Evolutionary conservation across 2,113 vertebrate genomes (phyloP).

Genomic region (Anguilla japonica): DNA sequence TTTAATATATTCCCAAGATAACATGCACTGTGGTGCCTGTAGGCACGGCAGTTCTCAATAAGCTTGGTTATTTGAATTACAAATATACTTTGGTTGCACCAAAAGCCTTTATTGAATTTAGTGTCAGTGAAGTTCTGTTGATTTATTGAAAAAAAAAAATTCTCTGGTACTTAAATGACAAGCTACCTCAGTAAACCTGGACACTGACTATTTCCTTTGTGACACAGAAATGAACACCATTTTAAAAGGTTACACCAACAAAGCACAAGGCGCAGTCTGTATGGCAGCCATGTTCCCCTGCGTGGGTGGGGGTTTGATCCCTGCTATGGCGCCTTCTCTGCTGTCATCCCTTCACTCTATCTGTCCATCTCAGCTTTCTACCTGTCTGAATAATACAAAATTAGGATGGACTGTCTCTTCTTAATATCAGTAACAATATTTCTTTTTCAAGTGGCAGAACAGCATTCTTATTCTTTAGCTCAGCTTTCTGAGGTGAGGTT

Average conservation of each 20-base stretch:
- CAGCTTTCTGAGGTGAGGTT: slow-evolving; percentile 23
- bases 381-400: too few relatives aligned
- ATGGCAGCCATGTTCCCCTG: too few relatives aligned
- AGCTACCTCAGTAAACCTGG: background rate
- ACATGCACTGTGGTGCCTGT: background rate
- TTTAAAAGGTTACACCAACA: background rate
- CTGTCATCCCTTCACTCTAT: background rate
- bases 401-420: too few relatives aligned
- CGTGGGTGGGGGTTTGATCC: too few relatives aligned
- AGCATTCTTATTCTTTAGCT: background rate
- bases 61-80: slow-evolving; percentile 6
- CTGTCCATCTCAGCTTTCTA: too few relatives aligned
- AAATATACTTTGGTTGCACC: background rate
- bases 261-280: too few relatives aligned
- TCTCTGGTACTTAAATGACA: background rate
- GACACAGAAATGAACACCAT: background rate
- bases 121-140: background rate
- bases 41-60: background rate
- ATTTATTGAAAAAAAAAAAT: background rate
- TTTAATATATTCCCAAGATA: background rate
- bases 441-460: background rate
- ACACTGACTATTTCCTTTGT: background rate
- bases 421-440: background rate
- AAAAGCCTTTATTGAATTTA: slow-evolving; percentile 4
- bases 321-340: background rate